phyloP scores from a whole-genome alignment of 2,888 invertebrate genomes.

The Drosophila merina region DNA sequence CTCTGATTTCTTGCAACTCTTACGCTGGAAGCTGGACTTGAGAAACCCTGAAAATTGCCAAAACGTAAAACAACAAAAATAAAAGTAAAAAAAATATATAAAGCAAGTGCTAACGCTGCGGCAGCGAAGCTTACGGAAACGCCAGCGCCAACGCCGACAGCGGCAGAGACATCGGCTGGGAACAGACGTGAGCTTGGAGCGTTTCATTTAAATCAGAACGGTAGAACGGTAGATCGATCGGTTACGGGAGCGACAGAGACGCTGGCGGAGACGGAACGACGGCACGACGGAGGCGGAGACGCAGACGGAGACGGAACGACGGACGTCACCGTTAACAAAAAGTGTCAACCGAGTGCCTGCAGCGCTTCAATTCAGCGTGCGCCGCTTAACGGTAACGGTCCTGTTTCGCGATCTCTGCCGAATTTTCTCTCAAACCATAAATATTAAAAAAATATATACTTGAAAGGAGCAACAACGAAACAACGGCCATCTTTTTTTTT shows the following conservation, averaged over 20 bases:
- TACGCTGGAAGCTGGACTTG: background rate
- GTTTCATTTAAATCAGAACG: slow-evolving; percentile 65
- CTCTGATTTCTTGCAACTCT: background rate
- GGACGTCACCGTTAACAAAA: slow-evolving; percentile 53
- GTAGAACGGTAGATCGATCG: slow-evolving; percentile 5
- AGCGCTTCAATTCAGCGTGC: slow-evolving; percentile 69
- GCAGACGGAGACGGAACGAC: slow-evolving; percentile 31
- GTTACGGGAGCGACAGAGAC: slow-evolving; percentile 29
- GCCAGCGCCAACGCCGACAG: slow-evolving; percentile 56
- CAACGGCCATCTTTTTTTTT: slow-evolving; percentile 10
- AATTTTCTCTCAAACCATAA: background rate
- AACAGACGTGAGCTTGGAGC: slow-evolving; percentile 72
- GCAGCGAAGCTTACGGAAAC: slow-evolving; percentile 32
- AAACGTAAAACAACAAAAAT: slow-evolving; percentile 9
- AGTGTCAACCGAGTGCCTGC: slow-evolving; percentile 67
- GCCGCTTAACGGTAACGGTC: slow-evolving; percentile 73
- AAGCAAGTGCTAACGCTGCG: slow-evolving; percentile 31
- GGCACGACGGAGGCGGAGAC: slow-evolving; percentile 7
- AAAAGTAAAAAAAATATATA: slow-evolving; percentile 14
- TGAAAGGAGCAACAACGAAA: background rate
- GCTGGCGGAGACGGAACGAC: slow-evolving; percentile 5
- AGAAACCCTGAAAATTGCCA: slow-evolving; percentile 4
- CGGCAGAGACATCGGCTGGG: slow-evolving; percentile 46
- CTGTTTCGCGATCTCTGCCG: slow-evolving; percentile 30
- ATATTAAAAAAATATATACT: background rate